Evolutionary conservation across 2,113 vertebrate species (phyloP), one percentile per base, ranked within the genome.

Genomic region (Agelaius phoeniceus): DNA sequence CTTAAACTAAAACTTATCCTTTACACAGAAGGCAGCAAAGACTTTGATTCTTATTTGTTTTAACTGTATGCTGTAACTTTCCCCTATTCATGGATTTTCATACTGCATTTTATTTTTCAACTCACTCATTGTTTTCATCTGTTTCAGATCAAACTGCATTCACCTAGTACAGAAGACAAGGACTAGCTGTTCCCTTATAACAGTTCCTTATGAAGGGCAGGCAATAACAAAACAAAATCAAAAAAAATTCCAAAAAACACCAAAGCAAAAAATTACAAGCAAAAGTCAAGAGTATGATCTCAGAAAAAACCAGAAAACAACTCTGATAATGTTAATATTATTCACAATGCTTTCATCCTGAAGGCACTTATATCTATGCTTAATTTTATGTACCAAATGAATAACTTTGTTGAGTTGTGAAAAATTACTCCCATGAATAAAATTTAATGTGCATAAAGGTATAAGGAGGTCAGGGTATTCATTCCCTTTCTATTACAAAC

Each of bases 371-470:
- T 71, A 92, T 46, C 28, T 90, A 22, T 46, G 39, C 79, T 86
- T 87, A 43, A 87, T 35, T 89, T 93, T 39, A 66, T 69, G 48
- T 43, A 83, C 11, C 52, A 93, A 89, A 76, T 33, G 6, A 90
- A 49, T 79, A 90, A 87, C 28, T 52, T 27, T 44, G 65, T 33
- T 77, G 67, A 86, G 39, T 88, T 92, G 27, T 67, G 43, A 83
- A 51, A 92, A 86, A 92, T 88, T 76, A 86, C 23, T 74, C 23
- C n/a, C 44, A 75, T 52, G 21, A 93, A 94, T 65, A 89, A 87
- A 94, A 91, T 52, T 68, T 77, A 87, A 78, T 41, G 14, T 79
- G 16, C 28, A 63, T 80, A 71, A 76, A 89, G 18, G 33, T 76
- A 61, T 44, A 58, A 79, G 72, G 77, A 84, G 39, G 84, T 77